phyloP scores from a whole-genome alignment of 2,113 vertebrate species.

The Acanthochromis polyacanthus region DNA sequence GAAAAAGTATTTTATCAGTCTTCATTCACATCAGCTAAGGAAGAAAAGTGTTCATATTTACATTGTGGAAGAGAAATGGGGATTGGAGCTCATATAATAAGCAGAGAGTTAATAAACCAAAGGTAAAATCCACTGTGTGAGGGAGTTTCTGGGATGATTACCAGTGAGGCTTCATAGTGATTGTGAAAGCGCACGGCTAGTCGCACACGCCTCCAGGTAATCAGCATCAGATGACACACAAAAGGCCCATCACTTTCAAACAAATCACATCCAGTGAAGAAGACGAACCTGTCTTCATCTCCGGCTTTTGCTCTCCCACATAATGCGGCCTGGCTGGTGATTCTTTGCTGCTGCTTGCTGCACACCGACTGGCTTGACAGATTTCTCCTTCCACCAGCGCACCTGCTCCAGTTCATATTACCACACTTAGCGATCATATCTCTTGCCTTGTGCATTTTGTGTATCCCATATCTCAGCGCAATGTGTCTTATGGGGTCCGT shows the following conservation, averaged over 20 bases:
- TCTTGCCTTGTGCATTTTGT: constrained; percentile 29
- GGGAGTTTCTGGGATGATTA: constrained; percentile 7
- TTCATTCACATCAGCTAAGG: neutral
- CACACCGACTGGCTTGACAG: constrained; percentile 15
- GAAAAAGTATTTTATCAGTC: neutral
- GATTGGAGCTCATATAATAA: constrained; percentile 11
- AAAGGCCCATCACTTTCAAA: constrained; percentile 18
- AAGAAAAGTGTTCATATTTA: constrained; percentile 11
- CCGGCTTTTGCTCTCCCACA: neutral
- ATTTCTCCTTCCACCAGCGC: constrained; percentile 24
- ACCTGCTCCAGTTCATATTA: constrained; percentile 21
- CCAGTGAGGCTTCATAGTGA: constrained; percentile 3
- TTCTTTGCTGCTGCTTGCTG: constrained; percentile 21
- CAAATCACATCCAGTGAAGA: constrained; percentile 5
- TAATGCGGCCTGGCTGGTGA: constrained; percentile 5
- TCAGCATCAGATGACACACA: constrained; percentile 14
- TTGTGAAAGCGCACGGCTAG: neutral
- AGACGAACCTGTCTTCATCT: constrained; percentile 14
- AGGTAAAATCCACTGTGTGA: neutral
- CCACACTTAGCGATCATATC: constrained; percentile 8
- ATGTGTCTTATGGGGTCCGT: constrained; percentile 37
- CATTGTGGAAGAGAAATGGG: constrained; percentile 4
- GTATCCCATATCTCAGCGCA: constrained; percentile 23
- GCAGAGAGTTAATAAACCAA: constrained; percentile 38
- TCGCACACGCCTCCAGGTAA: neutral